Conservation (phyloP, 2,797 vertebrate genomes). For the Miichthys miiuy region DNA sequence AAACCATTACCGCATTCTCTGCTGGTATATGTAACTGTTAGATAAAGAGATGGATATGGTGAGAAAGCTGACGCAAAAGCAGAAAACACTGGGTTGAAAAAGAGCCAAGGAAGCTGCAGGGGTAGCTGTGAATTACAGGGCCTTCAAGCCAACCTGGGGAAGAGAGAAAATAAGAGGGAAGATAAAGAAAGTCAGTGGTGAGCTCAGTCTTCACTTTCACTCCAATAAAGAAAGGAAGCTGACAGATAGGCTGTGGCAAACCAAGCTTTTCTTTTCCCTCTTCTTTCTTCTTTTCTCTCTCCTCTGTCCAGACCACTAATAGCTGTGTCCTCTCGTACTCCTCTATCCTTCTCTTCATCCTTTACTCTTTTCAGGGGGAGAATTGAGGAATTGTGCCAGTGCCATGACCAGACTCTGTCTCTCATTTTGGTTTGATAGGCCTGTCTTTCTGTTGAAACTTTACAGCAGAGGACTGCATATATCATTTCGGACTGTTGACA, state of each 20-base stretch:
- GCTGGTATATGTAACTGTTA: constrained; percentile 35
- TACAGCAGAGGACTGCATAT: constrained; percentile 16
- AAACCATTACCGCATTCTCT: constrained; percentile 42
- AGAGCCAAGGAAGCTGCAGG: constrained; percentile 50
- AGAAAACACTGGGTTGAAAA: constrained; percentile 34
- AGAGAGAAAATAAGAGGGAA: constrained; percentile 35
- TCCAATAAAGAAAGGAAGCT: constrained; percentile 59
- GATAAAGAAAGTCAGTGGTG: constrained; percentile 54
- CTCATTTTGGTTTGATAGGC: constrained; percentile 52
- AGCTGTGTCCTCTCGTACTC: constrained; percentile 55
- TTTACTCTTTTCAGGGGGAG: constrained; percentile 56
- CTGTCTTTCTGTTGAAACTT: constrained; percentile 40
- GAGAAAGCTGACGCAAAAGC: constrained; percentile 32
- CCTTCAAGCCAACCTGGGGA: constrained; percentile 48
- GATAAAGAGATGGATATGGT: constrained; percentile 38
- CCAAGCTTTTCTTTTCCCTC: constrained; percentile 25
- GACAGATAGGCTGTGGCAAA: constrained; percentile 53
- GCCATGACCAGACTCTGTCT: constrained; percentile 54
- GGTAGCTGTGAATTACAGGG: constrained; percentile 56
- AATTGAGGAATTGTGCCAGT: constrained; percentile 50
- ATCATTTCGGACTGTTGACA: constrained; percentile 35
- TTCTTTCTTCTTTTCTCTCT: constrained; percentile 44
- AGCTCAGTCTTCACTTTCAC: constrained; percentile 54
- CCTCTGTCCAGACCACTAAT: constrained; percentile 70
- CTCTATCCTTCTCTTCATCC: constrained; percentile 30